Conservation (phyloP, 2,113 vertebrate species). For the Piprites chloris region DNA sequence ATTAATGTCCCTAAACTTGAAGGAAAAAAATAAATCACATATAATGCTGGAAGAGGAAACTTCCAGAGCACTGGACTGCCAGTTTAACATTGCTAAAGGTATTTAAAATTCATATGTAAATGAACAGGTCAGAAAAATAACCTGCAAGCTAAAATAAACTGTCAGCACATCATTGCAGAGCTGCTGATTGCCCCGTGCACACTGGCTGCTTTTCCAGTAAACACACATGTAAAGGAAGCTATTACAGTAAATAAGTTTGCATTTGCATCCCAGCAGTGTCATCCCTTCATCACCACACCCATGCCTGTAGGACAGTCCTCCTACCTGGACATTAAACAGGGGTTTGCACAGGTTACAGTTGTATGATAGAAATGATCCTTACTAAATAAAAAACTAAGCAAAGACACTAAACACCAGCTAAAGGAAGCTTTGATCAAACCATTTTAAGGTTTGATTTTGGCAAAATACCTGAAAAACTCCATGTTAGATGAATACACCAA, state of each 20-base stretch:
- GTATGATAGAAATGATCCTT: not conserved
- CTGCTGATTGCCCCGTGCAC: not conserved
- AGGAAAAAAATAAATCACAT: not conserved
- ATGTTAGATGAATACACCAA: fast-evolving
- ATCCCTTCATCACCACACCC: not conserved
- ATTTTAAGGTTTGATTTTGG: not conserved
- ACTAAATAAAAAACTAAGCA: not conserved
- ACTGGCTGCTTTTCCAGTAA: not conserved
- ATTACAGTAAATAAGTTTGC: not conserved
- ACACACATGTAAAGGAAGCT: not conserved
- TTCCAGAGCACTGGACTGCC: not conserved
- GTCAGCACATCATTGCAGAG: not conserved
- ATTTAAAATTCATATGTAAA: not conserved
- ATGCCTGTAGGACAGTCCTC: not conserved
- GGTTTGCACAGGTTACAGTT: not conserved
- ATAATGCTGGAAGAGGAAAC: not conserved
- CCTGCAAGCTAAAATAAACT: not conserved
- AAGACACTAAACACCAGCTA: not conserved
- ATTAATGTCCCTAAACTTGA: not conserved
- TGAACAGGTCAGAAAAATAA: not conserved
- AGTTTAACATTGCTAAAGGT: not conserved
- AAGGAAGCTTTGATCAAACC: not conserved
- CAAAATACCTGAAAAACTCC: too few species aligned
- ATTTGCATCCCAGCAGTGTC: not conserved
- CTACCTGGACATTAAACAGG: not conserved